Conservation (phyloP, 2,113 vertebrate genomes). For the Poicephalus meyeri region DNA sequence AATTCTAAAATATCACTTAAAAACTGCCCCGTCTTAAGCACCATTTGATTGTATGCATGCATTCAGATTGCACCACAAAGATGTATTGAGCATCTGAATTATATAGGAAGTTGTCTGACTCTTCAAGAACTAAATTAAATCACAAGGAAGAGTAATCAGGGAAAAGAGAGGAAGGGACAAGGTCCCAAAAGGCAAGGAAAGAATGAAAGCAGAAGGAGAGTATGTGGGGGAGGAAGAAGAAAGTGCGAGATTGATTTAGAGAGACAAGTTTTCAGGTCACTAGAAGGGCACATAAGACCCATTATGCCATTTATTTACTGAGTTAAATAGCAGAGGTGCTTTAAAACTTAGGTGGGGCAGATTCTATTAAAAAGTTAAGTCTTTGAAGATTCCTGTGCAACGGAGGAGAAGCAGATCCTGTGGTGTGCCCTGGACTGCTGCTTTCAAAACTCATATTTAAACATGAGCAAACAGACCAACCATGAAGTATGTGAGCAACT, state of each 20-base stretch:
- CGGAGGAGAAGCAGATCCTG: neutral
- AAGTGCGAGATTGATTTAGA: constrained; percentile 24
- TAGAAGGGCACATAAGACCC: constrained; percentile 15
- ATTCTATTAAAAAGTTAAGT: neutral
- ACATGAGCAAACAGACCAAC: neutral
- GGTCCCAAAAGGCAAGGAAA: neutral
- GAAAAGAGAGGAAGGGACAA: neutral
- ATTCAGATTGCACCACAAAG: neutral
- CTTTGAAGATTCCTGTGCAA: neutral
- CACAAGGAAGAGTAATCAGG: neutral
- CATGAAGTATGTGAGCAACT: neutral
- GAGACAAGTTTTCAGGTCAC: constrained; percentile 57
- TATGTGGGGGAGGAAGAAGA: neutral
- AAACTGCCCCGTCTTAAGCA: neutral
- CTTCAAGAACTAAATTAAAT: neutral
- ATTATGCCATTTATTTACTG: constrained; percentile 35
- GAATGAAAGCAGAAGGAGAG: neutral
- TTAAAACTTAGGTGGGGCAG: constrained; percentile 13
- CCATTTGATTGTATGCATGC: accelerated
- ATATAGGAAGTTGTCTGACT: neutral
- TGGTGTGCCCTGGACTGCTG: neutral
- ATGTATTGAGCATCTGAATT: neutral
- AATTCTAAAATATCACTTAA: neutral
- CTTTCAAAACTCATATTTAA: neutral
- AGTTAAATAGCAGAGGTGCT: neutral